Base-by-base conservation (phyloP, 53 echinoderm and acorn worm genomes). In the Patiria pectinifera region DNA sequence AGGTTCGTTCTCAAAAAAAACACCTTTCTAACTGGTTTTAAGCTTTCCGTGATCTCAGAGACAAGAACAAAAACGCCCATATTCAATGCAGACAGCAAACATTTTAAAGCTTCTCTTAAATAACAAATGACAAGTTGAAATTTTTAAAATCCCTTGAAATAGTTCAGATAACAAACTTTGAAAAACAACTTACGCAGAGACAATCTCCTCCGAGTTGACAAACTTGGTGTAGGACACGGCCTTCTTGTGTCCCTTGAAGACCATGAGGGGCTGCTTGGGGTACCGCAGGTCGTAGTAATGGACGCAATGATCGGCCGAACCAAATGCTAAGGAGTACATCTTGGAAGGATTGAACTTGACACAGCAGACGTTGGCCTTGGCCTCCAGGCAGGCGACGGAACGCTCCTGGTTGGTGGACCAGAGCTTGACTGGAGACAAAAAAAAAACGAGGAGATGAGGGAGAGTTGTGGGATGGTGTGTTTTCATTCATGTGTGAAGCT, bases 241-340 rank as follows among this genome's bases (percentile, higher is more conserved):
- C 93, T 99, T 99, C 95, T 95, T 92, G 83, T 99, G 99, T 14
- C 99, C 99, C 78, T 99, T 99, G 97, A 99, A 99, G 75, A 99
- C 95, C 58, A 95, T 97, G 48, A 99, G 93, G 59, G 99, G 95
- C 59, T 96, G 96, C 91, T 96, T 97, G 60, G 97, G 93, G 83
- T 99, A 92, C 70, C 99, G 66, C 75, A 99, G 93, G 91, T 99
- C 99, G 81, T 99, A 99, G 87, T 99, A 99, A 82, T 99, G 99
- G 14, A 99, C 99, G 94, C 99, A 99, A 76, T 99, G 99, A 89
- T 99, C 99, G 86, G 99, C 99, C 26, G 99, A 99, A 58, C 97
- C 99, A 83, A 99, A 99, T 25, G 99, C 97, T 46, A 99, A 85
- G 62, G 94, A 92, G 89, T 99, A 99, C 90, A 97, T 94, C 88